These are phyloP conservation scores for Saccopteryx leptura DNA, from an alignment of 2,113 vertebrate species.

Conservation along the genomic window DNA sequence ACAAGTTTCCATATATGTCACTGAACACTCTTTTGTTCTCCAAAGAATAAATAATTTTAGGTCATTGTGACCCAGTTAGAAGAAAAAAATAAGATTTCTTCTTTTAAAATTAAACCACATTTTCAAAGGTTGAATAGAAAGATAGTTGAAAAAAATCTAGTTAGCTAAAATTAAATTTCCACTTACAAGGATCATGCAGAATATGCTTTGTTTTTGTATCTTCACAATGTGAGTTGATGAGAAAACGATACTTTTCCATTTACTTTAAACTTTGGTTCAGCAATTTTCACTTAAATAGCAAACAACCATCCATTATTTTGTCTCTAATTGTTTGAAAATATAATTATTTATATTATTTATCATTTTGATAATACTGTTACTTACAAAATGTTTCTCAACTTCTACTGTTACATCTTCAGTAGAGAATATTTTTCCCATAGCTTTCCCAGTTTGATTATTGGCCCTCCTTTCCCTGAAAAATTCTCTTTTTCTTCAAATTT, in stretches of 20 bases:
- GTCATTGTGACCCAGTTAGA: constrained; percentile 68
- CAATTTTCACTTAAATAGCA: not conserved
- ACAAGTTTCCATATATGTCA: constrained; percentile 12
- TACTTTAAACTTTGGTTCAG: not conserved
- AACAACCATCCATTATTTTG: not conserved
- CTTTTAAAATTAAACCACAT: constrained; percentile 56
- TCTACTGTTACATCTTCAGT: not conserved
- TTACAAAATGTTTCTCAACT: not conserved
- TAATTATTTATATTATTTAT: not conserved
- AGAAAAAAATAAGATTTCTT: constrained; percentile 59
- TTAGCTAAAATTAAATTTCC: constrained; percentile 60
- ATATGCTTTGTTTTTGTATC: not conserved
- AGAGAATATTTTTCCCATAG: not conserved
- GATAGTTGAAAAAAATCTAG: constrained; percentile 9
- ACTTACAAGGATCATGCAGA: not conserved
- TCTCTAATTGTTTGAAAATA: not conserved
- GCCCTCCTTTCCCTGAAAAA: not conserved
- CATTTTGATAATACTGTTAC: not conserved
- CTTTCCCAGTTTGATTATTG: not conserved
- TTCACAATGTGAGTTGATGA: not conserved
- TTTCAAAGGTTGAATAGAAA: constrained; percentile 68
- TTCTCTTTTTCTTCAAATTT: not conserved
- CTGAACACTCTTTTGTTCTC: constrained; percentile 72
- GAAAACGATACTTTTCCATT: not conserved
- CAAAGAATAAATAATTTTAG: constrained; percentile 63